These are phyloP conservation scores for Cebidichthys violaceus DNA, from an alignment of 2,113 vertebrate genomes.

Conservation along the genomic window DNA sequence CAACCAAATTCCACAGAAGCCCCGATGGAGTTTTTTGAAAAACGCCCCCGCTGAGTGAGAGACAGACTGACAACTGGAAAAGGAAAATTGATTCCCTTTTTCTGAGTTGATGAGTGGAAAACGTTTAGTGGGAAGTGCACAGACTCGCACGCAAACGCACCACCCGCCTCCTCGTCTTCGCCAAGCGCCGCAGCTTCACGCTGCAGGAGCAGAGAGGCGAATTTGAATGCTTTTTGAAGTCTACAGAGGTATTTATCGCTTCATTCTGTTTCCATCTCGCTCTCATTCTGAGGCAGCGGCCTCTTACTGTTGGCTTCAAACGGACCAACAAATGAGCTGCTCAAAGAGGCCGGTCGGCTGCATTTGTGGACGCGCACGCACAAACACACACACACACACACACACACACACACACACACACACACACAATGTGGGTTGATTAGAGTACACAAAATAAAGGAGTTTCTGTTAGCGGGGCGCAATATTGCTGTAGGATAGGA, in stretches of 20 bases:
- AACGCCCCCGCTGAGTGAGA: slow-evolving; percentile 4
- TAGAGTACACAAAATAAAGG: slow-evolving; percentile 21
- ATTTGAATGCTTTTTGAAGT: slow-evolving; percentile 1
- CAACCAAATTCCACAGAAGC: neutral
- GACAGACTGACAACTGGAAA: neutral
- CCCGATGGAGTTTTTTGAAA: neutral
- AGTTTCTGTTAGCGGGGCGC: slow-evolving; percentile 13
- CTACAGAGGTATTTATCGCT: neutral
- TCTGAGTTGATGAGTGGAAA: neutral
- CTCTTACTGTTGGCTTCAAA: slow-evolving; percentile 16
- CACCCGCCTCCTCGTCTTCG: neutral
- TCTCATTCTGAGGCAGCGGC: slow-evolving; percentile 22
- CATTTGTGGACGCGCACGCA: neutral
- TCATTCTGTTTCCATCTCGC: neutral
- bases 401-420: neutral
- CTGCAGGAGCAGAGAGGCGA: neutral
- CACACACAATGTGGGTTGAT: slow-evolving; percentile 15
- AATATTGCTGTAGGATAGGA: slow-evolving; percentile 25
- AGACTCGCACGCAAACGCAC: neutral
- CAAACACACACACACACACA: neutral
- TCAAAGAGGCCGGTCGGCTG: slow-evolving; percentile 3
- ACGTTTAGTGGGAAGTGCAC: too few species aligned
- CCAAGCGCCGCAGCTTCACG: neutral
- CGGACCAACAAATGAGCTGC: slow-evolving; percentile 11
- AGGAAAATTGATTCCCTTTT: neutral